Base-by-base conservation (phyloP, 2,113 vertebrate genomes). In the Ammodytes marinus region DNA sequence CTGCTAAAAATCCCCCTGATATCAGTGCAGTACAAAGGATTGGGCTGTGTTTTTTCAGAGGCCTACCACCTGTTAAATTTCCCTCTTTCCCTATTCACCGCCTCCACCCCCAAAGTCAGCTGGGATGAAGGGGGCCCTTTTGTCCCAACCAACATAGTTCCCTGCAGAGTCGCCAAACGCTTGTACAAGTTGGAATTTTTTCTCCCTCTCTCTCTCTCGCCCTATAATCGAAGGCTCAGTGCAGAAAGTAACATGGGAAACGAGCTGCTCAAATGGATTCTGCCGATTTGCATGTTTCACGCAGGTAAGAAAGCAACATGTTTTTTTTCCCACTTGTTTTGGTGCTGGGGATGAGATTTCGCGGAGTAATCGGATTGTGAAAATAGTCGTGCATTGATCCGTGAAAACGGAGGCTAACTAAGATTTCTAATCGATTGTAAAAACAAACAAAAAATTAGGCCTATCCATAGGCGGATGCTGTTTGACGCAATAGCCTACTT, bases 91-190 rank as follows among this genome's bases (percentile, higher is more conserved):
- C 78, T 69, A 27, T 85, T 76, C 42, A 45, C 86, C 75, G 27
- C 27, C 66, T 85, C 88, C 79, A 79, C 86, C 89, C 88, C 84
- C 88, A 86, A 84, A 91, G 91, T 92, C 90, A 85, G 89, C 89
- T 92, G 88, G 88, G 93, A 90, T 81, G 92, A 88, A 88, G 88
- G 89, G 87, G 90, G 91, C 86, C 90, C 94, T 93, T 94, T 94
- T 95, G 92, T 95, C 91, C 91, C 69, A 84, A 79, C 91, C 69
- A 84, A 79, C 93, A 92, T 92, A 87, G 90, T 92, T 93, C 92
- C 92, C 92, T 93, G 91, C 94, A 80, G 88, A 85, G 95, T 94
- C 94, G 93, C 95, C 88, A 91, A 90, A 27, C 27, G 95, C 89
- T 94, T 88, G 85, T 86, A 69, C 71, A 84, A 92, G 87, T 90